A percentile compares a stretch with the other conserved stretches of the same genome.
Evolutionary conservation across 2,888 invertebrate genomes (phyloP).

Genomic region (Dusona sp.): DNA sequence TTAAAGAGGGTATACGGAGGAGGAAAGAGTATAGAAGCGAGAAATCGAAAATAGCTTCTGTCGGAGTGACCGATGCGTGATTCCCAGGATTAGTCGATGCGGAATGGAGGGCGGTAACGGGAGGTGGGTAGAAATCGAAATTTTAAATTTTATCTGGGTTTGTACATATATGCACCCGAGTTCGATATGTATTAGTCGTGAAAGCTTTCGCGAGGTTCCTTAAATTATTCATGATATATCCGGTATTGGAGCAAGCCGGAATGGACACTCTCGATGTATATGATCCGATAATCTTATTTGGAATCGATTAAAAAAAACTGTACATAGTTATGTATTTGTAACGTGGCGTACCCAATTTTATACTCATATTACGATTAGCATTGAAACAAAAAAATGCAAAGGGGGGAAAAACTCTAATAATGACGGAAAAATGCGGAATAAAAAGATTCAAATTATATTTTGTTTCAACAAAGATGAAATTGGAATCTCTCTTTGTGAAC

Average conservation of each 20-base stretch:
- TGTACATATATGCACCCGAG: background rate
- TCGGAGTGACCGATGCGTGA: conserved; percentile 59
- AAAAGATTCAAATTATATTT: background rate
- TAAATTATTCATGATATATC: conserved; percentile 80
- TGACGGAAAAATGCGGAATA: background rate
- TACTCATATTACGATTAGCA: background rate
- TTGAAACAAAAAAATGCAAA: background rate
- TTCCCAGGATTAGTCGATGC: conserved; percentile 54
- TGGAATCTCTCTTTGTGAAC: background rate
- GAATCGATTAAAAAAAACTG: conserved; percentile 17
- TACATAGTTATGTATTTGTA: background rate
- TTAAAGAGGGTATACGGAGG: background rate
- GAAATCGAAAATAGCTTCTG: conserved; percentile 27
- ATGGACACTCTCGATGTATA: conserved; percentile 37
- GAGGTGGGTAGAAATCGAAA: conserved; percentile 75
- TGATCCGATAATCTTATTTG: conserved; percentile 47
- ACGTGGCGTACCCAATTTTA: background rate
- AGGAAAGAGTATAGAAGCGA: background rate
- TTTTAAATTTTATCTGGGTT: conserved; percentile 76
- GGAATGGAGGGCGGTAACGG: conserved; percentile 10
- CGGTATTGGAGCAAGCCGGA: background rate
- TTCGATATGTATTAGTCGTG: conserved; percentile 74
- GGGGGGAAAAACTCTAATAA: background rate
- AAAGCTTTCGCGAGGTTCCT: conserved; percentile 77
- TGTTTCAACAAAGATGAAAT: background rate